Evolutionary conservation across 2,113 vertebrate genomes (phyloP), one percentile per base, ranked within the genome.

Genomic region (Piaya cayana): DNA sequence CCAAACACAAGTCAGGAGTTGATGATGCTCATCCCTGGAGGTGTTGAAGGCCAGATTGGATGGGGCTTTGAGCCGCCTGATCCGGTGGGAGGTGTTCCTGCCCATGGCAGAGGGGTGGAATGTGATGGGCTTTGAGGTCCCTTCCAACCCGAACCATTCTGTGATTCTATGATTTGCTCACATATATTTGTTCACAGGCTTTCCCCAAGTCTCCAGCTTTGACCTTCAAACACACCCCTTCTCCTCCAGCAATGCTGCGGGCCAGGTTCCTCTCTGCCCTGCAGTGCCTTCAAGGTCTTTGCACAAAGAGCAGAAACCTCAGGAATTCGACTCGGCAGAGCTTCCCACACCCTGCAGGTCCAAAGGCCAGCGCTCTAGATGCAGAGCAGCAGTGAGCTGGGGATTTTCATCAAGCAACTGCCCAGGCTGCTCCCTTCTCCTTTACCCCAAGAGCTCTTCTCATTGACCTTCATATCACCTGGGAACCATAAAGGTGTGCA

Each of bases 141-240:
- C 47, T 49, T 49, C 47, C 47, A 49, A 23, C 21, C 47, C 47
- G 23, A 49, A 49, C 22, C 47, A 22, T 49, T 49, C 47, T 11
- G 21, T 23, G 21, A 49, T 49, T 49, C 47, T 49, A 49, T 23
- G 10, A 49, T 49, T 63, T 59, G 50, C 60, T 42, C 59, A 62
- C 0, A 0, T 37, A 53, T 69, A 8, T 9, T 2, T 86, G 85
- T 60, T 53, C 12, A 19, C 68, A 58, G 0, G 1, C 67, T 86
- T 64, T 50, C 15, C 64, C 37, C 39, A 67, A 30, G 43, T 29
- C 56, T 83, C 34, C 71, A 80, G n/a, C 59, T 96, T 30, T 86
- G 80, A 81, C 88, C 82, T 88, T 90, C 82, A 78, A 64, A 78
- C n/a, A 6, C 36, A 78, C 36, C 86, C 22, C 12, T 77, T 72